Base-by-base conservation (phyloP, 2,888 invertebrate species). In the Aleiodes testaceus region DNA sequence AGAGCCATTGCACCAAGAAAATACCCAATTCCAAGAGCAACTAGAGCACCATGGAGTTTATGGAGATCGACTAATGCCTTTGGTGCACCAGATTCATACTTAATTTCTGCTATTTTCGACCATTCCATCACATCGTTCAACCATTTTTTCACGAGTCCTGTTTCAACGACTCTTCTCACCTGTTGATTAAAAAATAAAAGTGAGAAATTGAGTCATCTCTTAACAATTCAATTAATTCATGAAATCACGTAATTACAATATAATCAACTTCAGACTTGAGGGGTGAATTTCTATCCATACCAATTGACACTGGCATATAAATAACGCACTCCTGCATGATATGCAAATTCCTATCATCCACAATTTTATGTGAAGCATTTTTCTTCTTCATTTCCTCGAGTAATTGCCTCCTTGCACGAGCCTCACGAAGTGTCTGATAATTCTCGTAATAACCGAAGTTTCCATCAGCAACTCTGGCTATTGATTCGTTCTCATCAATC, bases 271-370 rank as follows among this genome's bases (percentile, higher is more conserved):
- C 88, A 0, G 91, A 90, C 81, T 94, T 94, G 4, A 95, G 84
- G 0, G 95, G 94, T 0, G 95, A 95, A 85, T 95, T 95, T 80
- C 93, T 95, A 80, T 94, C 93, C 79, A 95, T 90, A 0, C 95
- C 95, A 73, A 96, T 89, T 0, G 95, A 94, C 66, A 95, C 91
- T 0, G 95, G 95, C 90, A 94, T 93, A 77, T 92, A 92, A 4
- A 95, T 92, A 0, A 93, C 91, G 84, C 96, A 96, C 74, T 95
- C 93, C 1, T 89, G 88, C 95, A 96, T 96, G 9, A 96, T 93
- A 79, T 96, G 95, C 68, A 96, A 86, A 83, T 91, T 91, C 72
- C 90, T 88, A 66, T 90, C 89, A 3, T 74, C 71, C 50, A 75
- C 73, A 11, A 74, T 59, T n/a, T 47, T 72, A 5, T 74, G 52